phyloP scores from a whole-genome alignment of 2,797 vertebrate species.

The Gobio occitaniae region DNA sequence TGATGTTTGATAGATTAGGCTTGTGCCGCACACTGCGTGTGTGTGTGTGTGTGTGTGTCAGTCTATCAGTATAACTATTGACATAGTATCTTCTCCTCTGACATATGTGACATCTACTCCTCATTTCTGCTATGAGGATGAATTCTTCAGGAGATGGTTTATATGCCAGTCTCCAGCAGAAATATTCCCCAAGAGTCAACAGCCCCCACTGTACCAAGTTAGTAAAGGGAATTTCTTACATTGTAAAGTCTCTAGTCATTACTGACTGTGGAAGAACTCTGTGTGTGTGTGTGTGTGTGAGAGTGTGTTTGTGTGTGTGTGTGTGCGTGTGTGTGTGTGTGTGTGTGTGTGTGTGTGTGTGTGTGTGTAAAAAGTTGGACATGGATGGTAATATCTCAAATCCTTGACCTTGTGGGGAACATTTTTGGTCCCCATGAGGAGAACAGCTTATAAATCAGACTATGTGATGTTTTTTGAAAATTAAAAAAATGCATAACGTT shows the following conservation, averaged over 20 bases:
- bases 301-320: neutral
- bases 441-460: too few relatives aligned
- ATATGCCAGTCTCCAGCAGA: neutral
- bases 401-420: too few relatives aligned
- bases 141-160: slow-evolving; percentile 3
- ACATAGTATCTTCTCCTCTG: slow-evolving; percentile 37
- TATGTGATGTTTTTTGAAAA: too few relatives aligned
- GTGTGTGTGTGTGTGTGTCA: slow-evolving; percentile 53
- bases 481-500: too few relatives aligned
- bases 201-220: neutral
- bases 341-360: neutral
- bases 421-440: too few relatives aligned
- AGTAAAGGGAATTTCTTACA: neutral
- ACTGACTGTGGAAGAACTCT: neutral
- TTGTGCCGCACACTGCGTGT: slow-evolving; percentile 46
- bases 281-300: slow-evolving; percentile 4
- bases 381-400: too few relatives aligned
- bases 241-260: neutral
- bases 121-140: slow-evolving; percentile 28
- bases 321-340: neutral
- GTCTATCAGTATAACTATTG: slow-evolving; percentile 57
- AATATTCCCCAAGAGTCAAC: slow-evolving; percentile 9
- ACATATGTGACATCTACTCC: slow-evolving; percentile 18
- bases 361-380: too few relatives aligned
- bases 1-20: neutral